phyloP scores from a whole-genome alignment of 2,797 vertebrate genomes.

The Craterocephalus amniculus region DNA sequence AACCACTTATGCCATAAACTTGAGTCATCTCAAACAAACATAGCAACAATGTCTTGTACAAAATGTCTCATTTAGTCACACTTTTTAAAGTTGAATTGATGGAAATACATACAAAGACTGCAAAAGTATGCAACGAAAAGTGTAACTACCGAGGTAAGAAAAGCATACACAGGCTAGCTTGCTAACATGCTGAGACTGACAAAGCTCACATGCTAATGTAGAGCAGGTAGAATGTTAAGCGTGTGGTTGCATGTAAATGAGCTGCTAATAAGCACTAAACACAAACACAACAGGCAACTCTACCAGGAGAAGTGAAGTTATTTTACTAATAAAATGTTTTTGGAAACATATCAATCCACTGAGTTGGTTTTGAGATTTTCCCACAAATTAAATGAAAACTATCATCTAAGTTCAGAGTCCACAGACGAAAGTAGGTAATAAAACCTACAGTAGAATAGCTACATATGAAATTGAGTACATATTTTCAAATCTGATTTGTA shows the following conservation, averaged over 20 bases:
- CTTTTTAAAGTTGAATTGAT: slow-evolving; percentile 7
- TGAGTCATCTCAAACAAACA: too few species aligned
- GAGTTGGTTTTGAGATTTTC: neutral
- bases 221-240: neutral
- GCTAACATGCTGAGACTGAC: neutral
- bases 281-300: neutral
- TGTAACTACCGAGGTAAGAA: neutral
- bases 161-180: neutral
- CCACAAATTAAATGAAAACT: too few species aligned
- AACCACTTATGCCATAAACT: neutral
- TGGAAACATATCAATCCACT: neutral
- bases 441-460: neutral
- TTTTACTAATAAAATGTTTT: neutral
- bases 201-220: neutral
- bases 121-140: neutral
- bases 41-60: neutral
- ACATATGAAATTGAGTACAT: neutral
- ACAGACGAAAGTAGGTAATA: neutral
- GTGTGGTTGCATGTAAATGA: neutral
- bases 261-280: neutral
- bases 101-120: neutral
- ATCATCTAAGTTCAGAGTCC: neutral
- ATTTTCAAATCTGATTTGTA: neutral
- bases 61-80: neutral
- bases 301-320: neutral